These are phyloP conservation scores for Alloscopus bannaensis DNA, from an alignment of 2,888 invertebrate species.

Conservation along the genomic window DNA sequence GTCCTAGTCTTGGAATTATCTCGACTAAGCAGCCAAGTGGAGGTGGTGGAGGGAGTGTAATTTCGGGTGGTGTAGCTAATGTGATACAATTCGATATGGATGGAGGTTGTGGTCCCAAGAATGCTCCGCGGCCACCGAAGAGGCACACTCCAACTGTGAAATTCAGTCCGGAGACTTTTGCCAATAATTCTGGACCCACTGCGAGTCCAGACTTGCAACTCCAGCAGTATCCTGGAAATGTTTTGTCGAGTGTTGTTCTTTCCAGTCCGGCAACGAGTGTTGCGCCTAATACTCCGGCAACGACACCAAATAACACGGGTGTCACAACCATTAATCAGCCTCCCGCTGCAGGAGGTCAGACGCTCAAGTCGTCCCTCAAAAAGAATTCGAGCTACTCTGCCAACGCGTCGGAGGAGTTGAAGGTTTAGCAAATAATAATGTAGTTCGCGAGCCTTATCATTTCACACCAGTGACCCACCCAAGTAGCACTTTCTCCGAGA, in stretches of 20 bases:
- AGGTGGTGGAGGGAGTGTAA: conserved; percentile 30
- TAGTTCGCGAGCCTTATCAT: no score
- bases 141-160: conserved; percentile 72
- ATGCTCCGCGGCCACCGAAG: conserved; percentile 71
- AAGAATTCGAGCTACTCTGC: conserved; percentile 71
- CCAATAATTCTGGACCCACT: conserved; percentile 56
- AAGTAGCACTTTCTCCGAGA: no score
- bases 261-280: conserved; percentile 47
- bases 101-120: conserved; percentile 70
- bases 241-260: no score
- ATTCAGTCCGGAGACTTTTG: conserved; percentile 70
- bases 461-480: no score
- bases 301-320: no score
- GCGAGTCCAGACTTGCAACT: conserved; percentile 47
- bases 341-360: conserved; percentile 65
- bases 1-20: conserved; percentile 41
- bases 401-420: no score
- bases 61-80: no score
- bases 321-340: no score
- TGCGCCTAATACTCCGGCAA: conserved; percentile 46
- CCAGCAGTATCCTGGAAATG: conserved; percentile 56
- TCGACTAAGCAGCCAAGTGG: no score
- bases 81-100: conserved; percentile 33
- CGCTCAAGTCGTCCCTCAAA: conserved; percentile 72
- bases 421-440: no score